Base-by-base conservation (phyloP, 2,797 vertebrate genomes). In the Microtus agrestis region DNA sequence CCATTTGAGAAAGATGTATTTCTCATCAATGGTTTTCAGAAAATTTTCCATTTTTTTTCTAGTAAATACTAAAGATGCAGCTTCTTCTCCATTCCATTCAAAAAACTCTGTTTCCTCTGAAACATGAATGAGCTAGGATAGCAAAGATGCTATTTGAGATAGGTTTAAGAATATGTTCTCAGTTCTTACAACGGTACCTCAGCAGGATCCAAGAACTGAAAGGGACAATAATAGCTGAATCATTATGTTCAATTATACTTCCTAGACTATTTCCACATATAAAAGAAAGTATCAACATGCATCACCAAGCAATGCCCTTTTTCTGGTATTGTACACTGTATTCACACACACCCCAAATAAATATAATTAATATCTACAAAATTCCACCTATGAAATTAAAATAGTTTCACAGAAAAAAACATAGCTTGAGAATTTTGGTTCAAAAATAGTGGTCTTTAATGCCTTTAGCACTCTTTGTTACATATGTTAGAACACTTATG, bases 381-480 rank as follows among this genome's bases (percentile, higher is more conserved):
- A 89, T 65, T 61, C 85, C 74, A 31, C 43, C 73, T 3, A 76
- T 1, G 79, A 48, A 94, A 90, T 8, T 73, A 93, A 76, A 86
- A 84, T 69, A 93, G 34, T 48, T 93, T 37, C 56, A 76, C 91
- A 73, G 11, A 77, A 51, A 14, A 37, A 88, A 37, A 87, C 21
- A 25, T 29, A 29, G n/a, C 3, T 43, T 93, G 43, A 96, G 48
- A 61, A 84, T 34, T 93, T 69, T 96, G 78, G 67, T 90, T 71
- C 25, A 76, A 54, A 54, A 8, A 27, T 34, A 89, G 4, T 21
- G 87, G 17, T 48, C 89, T 96, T 95, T 94, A 92, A 96, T 96
- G 69, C 29, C 67, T 97, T 95, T 27, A 92, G 61, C 95, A 81
- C 23, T 46, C 91, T 73, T 82, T 40, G n/a, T 73, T 97, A 56